These are phyloP conservation scores for Smithornis capensis DNA, from an alignment of 2,113 vertebrate genomes.

Conservation along the genomic window DNA sequence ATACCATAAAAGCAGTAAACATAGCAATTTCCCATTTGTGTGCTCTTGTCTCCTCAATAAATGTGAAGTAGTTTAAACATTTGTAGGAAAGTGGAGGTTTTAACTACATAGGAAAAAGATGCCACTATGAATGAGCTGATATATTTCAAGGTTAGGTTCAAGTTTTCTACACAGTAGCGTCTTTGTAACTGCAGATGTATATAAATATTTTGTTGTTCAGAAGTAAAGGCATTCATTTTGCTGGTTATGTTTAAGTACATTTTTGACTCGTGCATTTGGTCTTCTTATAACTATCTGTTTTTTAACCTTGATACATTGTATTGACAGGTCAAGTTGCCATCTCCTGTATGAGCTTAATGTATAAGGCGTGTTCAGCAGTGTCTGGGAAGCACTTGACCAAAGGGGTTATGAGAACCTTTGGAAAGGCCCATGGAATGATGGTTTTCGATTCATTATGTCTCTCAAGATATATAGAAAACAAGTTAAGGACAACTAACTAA, in stretches of 20 bases:
- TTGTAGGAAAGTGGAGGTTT: not conserved
- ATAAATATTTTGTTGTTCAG: not conserved
- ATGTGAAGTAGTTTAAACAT: not conserved
- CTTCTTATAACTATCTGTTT: not conserved
- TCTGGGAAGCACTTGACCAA: not conserved
- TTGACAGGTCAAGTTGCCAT: not conserved
- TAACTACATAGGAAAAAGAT: not conserved
- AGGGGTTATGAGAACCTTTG: not conserved
- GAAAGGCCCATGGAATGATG: not conserved
- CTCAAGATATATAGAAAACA: fast-evolving
- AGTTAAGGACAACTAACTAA: not conserved
- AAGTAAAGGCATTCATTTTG: not conserved
- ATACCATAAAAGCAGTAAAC: not conserved
- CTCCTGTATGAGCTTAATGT: not conserved
- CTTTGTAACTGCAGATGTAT: not conserved
- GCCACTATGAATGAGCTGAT: not conserved
- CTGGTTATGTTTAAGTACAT: not conserved
- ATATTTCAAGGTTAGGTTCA: not conserved
- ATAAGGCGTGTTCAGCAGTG: not conserved
- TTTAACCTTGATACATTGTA: not conserved
- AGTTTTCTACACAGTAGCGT: not conserved
- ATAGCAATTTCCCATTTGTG: not conserved
- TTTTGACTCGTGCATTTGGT: not conserved
- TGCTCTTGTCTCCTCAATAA: not conserved
- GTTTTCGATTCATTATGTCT: not conserved